Evolutionary conservation across 2,113 vertebrate species (phyloP).

Genomic region (Galbula dea): DNA sequence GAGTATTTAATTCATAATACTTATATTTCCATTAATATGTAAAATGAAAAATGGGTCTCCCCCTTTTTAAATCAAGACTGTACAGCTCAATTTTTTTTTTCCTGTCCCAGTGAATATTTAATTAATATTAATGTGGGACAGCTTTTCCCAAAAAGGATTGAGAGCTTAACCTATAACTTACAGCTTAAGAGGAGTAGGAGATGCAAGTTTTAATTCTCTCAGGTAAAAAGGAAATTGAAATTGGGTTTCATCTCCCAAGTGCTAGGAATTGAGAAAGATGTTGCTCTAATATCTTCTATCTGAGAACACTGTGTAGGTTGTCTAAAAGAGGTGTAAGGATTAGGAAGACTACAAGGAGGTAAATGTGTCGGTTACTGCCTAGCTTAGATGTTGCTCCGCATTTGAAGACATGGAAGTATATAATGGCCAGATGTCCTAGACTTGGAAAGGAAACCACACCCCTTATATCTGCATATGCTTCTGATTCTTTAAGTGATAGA

Average conservation of each 20-base stretch:
- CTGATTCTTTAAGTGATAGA: not conserved
- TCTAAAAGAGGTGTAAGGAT: not conserved
- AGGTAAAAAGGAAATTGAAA: not conserved
- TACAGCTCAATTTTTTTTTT: not conserved
- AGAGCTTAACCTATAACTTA: not conserved
- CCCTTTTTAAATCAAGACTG: not conserved
- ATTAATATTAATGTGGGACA: not conserved
- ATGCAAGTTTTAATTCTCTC: not conserved
- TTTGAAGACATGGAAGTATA: not conserved
- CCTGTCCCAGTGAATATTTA: not conserved
- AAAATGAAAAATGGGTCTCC: not conserved
- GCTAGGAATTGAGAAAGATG: not conserved
- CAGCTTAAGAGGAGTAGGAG: not conserved
- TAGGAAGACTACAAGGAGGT: not conserved
- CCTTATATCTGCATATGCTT: not conserved
- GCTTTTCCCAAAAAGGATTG: not conserved
- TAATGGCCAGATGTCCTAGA: not conserved
- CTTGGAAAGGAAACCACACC: not conserved
- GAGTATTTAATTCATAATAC: not conserved
- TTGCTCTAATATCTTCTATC: not conserved
- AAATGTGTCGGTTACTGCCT: not conserved
- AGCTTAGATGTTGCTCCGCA: not conserved
- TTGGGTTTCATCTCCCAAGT: not conserved
- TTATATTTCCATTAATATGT: not conserved
- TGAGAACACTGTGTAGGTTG: not conserved